These are phyloP conservation scores for Drosophila austrosaltans DNA, from an alignment of 2,888 invertebrate species.

Conservation along the genomic window DNA sequence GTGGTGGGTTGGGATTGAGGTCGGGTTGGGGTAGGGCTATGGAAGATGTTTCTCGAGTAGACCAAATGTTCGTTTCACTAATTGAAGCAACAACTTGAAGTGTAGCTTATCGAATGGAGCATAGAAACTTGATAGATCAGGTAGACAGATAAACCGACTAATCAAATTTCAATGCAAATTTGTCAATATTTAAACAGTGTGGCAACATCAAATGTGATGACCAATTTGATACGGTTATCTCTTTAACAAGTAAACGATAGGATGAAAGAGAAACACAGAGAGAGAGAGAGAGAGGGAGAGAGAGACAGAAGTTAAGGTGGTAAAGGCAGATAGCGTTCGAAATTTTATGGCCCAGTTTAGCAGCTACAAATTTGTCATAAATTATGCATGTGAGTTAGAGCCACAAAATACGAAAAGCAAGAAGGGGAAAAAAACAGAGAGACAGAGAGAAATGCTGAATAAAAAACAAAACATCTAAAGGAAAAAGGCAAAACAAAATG, in stretches of 20 bases:
- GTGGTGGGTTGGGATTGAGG: no score
- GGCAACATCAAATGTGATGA: conserved; percentile 50
- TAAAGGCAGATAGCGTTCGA: not conserved
- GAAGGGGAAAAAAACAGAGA: conserved; percentile 17
- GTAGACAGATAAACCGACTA: conserved; percentile 11
- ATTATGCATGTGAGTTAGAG: conserved; percentile 66
- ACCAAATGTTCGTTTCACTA: conserved; percentile 60
- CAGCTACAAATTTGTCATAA: conserved; percentile 79
- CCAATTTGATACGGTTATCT: conserved; percentile 4
- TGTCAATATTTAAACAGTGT: conserved; percentile 43
- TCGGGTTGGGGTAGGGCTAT: conserved; percentile 37
- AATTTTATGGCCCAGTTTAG: conserved; percentile 70
- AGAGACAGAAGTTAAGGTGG: not conserved
- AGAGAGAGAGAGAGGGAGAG: not conserved
- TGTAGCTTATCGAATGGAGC: not conserved
- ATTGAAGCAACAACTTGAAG: conserved; percentile 60
- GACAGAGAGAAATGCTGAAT: conserved; percentile 62
- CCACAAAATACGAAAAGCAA: conserved; percentile 22
- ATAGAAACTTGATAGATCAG: not conserved
- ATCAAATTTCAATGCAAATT: conserved; percentile 64
- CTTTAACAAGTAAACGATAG: conserved; percentile 6
- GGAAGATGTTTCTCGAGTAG: conserved; percentile 28
- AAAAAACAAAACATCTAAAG: conserved; percentile 50
- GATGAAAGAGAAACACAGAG: conserved; percentile 6
- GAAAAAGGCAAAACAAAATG: conserved; percentile 58